Percentiles rank a stretch among this genome's conserved stretches.
Conservation (phyloP, 2,797 vertebrate species). For the Gorsachius magnificus region DNA sequence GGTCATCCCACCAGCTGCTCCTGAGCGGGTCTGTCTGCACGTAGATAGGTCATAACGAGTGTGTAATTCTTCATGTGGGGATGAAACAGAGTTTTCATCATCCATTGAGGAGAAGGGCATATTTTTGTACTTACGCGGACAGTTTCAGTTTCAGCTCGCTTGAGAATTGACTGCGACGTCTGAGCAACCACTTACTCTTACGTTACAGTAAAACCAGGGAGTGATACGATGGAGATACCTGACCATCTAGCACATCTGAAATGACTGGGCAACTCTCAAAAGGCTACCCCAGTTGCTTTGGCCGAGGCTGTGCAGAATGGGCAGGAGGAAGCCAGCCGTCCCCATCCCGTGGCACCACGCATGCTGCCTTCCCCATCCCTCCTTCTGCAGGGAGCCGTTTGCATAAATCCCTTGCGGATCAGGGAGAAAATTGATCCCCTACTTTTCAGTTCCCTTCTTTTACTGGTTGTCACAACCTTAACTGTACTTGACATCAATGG, state of each 20-base stretch:
- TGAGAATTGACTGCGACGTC: not conserved
- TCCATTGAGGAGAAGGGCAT: not conserved
- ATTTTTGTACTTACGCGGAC: accelerated
- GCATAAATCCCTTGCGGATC: conserved; percentile 57
- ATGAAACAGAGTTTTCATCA: not conserved
- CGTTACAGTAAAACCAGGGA: not conserved
- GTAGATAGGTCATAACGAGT: accelerated
- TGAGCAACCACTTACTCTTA: not conserved
- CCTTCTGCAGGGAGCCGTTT: conserved; percentile 4
- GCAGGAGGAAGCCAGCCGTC: not conserved
- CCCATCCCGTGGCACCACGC: not conserved
- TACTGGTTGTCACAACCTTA: conserved; percentile 66
- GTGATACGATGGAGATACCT: not conserved
- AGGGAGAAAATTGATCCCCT: conserved; percentile 53
- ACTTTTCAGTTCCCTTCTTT: conserved; percentile 57
- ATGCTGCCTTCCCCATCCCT: not conserved
- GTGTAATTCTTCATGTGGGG: not conserved
- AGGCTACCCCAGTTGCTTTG: not conserved
- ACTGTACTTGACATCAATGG: conserved; percentile 70
- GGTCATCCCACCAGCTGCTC: not conserved
- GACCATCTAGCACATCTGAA: not conserved
- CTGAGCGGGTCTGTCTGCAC: accelerated
- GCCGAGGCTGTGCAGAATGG: not conserved
- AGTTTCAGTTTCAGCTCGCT: not conserved
- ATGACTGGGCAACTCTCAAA: not conserved